phyloP scores from a whole-genome alignment of 1,140 invertebrate genomes.

The Ips typographus region DNA sequence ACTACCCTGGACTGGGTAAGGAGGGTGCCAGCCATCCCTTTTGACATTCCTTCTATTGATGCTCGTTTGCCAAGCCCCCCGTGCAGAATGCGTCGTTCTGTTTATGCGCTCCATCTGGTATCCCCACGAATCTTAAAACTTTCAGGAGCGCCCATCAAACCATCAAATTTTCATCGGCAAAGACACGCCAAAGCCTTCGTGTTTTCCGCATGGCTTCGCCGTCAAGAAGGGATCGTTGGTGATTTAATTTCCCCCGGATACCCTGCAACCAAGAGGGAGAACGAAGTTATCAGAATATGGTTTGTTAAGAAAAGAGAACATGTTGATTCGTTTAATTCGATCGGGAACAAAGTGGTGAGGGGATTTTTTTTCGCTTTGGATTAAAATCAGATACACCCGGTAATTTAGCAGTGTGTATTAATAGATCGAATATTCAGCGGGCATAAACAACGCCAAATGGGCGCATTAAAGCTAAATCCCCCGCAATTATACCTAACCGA shows the following conservation, averaged over 20 bases:
- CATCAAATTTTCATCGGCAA: constrained; percentile 19
- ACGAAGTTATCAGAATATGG: constrained; percentile 14
- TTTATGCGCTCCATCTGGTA: constrained; percentile 22
- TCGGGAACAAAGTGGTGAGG: neutral
- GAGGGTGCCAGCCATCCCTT: constrained; percentile 22
- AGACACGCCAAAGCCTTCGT: constrained; percentile 9
- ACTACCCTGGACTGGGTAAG: constrained; percentile 1
- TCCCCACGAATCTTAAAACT: constrained; percentile 5
- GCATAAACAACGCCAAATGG: constrained; percentile 28
- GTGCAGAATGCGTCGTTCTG: constrained; percentile 24
- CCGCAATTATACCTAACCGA: constrained; percentile 30
- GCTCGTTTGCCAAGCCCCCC: constrained; percentile 19
- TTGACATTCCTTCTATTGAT: constrained; percentile 34
- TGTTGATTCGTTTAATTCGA: constrained; percentile 12
- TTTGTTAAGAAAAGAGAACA: constrained; percentile 8
- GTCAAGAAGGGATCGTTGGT: constrained; percentile 15
- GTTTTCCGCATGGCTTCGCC: constrained; percentile 24
- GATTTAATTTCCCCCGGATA: constrained; percentile 29
- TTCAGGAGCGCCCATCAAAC: constrained; percentile 15
- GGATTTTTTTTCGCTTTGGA: neutral
- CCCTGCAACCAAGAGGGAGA: neutral
- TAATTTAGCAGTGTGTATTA: constrained; percentile 6
- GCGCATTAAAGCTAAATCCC: constrained; percentile 22
- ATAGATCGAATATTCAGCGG: constrained; percentile 6
- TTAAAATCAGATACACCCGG: constrained; percentile 9